These are phyloP conservation scores for Poecilia velifera DNA, from an alignment of 2,797 vertebrate genomes.

Conservation along the genomic window DNA sequence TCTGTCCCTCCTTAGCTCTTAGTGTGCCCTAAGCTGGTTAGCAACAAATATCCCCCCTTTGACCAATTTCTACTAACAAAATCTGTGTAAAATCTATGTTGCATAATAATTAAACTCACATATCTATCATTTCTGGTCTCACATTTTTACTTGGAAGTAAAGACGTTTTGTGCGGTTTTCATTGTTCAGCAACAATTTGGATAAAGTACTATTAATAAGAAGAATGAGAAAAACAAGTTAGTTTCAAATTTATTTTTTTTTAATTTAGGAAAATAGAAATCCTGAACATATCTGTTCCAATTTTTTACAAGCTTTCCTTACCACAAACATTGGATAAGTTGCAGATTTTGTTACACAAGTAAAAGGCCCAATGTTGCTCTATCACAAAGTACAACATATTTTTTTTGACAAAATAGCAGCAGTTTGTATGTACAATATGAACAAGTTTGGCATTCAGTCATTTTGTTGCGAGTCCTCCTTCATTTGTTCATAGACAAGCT, in stretches of 20 bases:
- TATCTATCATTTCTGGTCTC: not conserved
- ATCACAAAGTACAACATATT: conserved; percentile 43
- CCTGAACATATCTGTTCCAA: conserved; percentile 55
- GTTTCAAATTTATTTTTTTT: conserved; percentile 67
- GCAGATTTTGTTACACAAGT: conserved; percentile 59
- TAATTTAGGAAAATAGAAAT: conserved; percentile 83
- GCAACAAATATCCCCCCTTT: conserved; percentile 53
- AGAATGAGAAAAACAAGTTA: conserved; percentile 28
- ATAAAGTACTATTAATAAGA: conserved; percentile 11
- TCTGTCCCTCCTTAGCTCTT: conserved; percentile 65
- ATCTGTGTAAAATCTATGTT: conserved; percentile 3
- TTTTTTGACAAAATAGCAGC: conserved; percentile 69
- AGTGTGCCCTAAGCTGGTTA: conserved; percentile 58
- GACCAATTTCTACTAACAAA: conserved; percentile 25
- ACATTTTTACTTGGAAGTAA: not conserved
- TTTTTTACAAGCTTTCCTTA: conserved; percentile 56
- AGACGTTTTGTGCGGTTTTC: not conserved
- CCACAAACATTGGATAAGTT: conserved; percentile 70
- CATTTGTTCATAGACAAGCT: conserved; percentile 81
- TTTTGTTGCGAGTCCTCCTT: conserved; percentile 44
- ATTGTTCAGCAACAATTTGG: not conserved
- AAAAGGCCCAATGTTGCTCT: conserved; percentile 53
- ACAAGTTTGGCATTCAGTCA: conserved; percentile 59
- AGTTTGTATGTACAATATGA: conserved; percentile 70
- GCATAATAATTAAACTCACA: not conserved